Percentiles rank a stretch among this genome's conserved stretches.
These are phyloP conservation scores for Drosophila leonis DNA, from an alignment of 2,888 invertebrate genomes.

Conservation along the genomic window DNA sequence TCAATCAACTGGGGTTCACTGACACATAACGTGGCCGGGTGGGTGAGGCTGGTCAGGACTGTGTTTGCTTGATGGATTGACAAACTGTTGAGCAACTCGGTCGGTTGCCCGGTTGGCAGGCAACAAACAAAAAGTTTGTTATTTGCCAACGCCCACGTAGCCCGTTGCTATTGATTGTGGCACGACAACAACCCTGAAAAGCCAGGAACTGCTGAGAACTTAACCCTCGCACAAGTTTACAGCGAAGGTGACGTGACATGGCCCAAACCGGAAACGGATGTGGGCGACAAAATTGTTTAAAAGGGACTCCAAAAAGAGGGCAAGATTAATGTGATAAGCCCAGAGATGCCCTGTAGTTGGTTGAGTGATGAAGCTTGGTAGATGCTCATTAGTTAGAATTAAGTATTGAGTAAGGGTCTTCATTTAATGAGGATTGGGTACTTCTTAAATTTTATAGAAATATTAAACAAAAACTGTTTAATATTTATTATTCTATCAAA, in stretches of 20 bases:
- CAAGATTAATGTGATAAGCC: not conserved
- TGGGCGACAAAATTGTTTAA: conserved; percentile 43
- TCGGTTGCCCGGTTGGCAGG: conserved; percentile 32
- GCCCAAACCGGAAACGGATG: conserved; percentile 50
- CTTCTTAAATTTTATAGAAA: too few species aligned
- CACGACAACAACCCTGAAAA: conserved; percentile 34
- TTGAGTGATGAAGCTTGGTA: not conserved
- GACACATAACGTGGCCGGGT: conserved; percentile 29
- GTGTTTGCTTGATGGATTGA: conserved; percentile 53
- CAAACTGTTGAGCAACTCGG: conserved; percentile 55
- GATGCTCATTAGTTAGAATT: not conserved
- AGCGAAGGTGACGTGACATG: conserved; percentile 35
- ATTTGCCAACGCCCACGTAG: conserved; percentile 6
- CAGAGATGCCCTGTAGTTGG: conserved; percentile 4
- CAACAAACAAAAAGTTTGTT: conserved; percentile 35
- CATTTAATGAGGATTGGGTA: too few species aligned
- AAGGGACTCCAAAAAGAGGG: not conserved
- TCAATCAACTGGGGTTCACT: conserved; percentile 50
- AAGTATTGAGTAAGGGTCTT: not conserved
- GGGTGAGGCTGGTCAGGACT: conserved; percentile 27
- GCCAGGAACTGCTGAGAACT: conserved; percentile 20
- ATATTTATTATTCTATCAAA: too few species aligned
- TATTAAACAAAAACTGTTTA: too few species aligned
- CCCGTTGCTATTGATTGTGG: conserved; percentile 43
- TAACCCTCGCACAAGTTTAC: conserved; percentile 27